Base-by-base conservation (phyloP, 2,888 invertebrate species). In the Diplolepis rosae region DNA sequence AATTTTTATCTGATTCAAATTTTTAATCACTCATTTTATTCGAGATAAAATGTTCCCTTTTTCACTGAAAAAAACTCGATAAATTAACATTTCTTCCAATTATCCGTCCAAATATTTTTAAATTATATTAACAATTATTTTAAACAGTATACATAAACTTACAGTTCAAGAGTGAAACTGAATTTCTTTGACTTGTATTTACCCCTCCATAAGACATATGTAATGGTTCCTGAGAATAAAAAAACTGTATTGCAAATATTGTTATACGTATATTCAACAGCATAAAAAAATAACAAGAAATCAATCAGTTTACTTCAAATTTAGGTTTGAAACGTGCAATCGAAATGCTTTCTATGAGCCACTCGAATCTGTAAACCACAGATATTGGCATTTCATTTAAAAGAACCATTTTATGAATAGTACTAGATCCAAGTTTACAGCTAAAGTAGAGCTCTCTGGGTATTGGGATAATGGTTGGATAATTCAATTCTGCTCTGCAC, bases 401-500 rank as follows among this genome's bases (percentile, higher is more conserved):
- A 65, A 93, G 82, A 70, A 89, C 89, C 32, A 93, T 80, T 71
- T 87, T 88, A 73, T 88, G 82, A 13, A 89, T 89, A 0, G 85
- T 87, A 45, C 89, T 89, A 1, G 90, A 90, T 67, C 90, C 90
- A 73, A 90, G 84, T 32, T 93, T 89, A 82, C 93, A 93, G 56
- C 91, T 91, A 83, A 95, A 93, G 84, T 93, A 91, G 3, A 94
- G 85, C 72, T 88, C 86, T 13, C 89, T 89, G 50, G 92, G 90
- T 73, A 90, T 84, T 68, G 94, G 88, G 48, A 89, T 89, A 65
- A 95, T 84, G 81, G 94, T 93, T 0, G 95, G 94, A 83, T 92
- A 94, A 87, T 93, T 92, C 1, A 94, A 91, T 85, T 91, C 91
- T 35, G 93, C 94, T 54, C 87, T 88, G 51, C 95, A 84, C 76